These are phyloP conservation scores for Calidris pygmaea DNA, from an alignment of 2,113 vertebrate genomes.

Conservation along the genomic window DNA sequence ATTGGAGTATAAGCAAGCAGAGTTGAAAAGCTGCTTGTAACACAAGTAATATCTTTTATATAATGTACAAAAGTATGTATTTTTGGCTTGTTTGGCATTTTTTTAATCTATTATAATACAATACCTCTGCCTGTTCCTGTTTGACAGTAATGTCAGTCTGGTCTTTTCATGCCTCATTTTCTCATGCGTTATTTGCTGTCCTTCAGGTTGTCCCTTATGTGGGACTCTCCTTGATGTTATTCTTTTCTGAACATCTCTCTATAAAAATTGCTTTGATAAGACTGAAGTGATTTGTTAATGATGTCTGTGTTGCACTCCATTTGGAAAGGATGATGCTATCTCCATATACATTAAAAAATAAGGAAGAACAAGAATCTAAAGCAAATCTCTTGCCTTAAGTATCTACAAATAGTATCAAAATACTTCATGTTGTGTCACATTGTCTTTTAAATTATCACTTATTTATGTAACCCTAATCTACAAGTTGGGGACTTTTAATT, in stretches of 20 bases:
- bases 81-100: background rate
- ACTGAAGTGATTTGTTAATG: background rate
- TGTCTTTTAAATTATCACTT: background rate
- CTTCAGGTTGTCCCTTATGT: background rate
- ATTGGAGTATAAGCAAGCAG: background rate
- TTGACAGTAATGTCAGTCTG: background rate
- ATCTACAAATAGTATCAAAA: background rate
- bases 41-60: background rate
- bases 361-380: background rate
- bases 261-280: background rate
- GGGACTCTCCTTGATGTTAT: background rate
- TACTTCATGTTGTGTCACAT: background rate
- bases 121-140: background rate
- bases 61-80: background rate
- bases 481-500: background rate
- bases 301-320: background rate
- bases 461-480: background rate
- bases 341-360: background rate
- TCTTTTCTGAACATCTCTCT: background rate
- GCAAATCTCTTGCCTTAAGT: background rate
- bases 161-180: background rate
- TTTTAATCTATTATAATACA: background rate
- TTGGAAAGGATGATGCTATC: background rate
- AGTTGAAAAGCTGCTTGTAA: background rate
- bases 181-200: background rate